Conservation (phyloP, 2,888 invertebrate genomes). For the Amphimallon solstitiale region DNA sequence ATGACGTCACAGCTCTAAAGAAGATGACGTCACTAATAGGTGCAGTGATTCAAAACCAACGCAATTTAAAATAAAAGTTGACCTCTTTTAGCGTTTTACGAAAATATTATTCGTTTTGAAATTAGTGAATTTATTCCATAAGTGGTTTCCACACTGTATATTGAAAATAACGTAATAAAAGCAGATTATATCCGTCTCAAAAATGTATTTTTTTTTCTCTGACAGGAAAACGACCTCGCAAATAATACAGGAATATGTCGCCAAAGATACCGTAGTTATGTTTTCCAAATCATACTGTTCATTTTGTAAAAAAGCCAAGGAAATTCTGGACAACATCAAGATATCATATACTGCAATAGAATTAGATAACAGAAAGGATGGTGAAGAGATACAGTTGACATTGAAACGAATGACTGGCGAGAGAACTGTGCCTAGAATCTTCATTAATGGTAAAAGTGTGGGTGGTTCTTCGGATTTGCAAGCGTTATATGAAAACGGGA, state of each 20-base stretch:
- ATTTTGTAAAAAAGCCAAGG: constrained; percentile 10
- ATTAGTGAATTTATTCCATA: too few relatives aligned
- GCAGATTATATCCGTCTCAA: background rate
- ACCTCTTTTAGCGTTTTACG: too few relatives aligned
- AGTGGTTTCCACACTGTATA: too few relatives aligned
- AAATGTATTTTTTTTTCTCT: background rate
- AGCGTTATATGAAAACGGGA: constrained; percentile 1
- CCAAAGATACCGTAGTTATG: constrained; percentile 5
- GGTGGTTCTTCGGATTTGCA: constrained; percentile 15
- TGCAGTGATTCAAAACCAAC: too few relatives aligned
- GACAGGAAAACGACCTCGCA: background rate
- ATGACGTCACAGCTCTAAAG: too few relatives aligned
- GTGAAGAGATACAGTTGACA: background rate
- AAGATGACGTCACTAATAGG: too few relatives aligned
- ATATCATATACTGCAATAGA: background rate
- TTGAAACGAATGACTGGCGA: constrained; percentile 10
- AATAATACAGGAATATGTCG: constrained; percentile 2
- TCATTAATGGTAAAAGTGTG: constrained; percentile 3
- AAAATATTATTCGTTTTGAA: too few relatives aligned
- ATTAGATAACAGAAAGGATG: constrained; percentile 2
- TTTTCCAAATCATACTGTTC: constrained; percentile 2
- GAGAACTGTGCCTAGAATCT: constrained; percentile 6
- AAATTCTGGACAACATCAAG: background rate
- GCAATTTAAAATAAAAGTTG: too few relatives aligned
- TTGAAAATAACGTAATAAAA: background rate